Evolutionary conservation across 2,113 vertebrate genomes (phyloP).

Genomic region (Falco punctatus): DNA sequence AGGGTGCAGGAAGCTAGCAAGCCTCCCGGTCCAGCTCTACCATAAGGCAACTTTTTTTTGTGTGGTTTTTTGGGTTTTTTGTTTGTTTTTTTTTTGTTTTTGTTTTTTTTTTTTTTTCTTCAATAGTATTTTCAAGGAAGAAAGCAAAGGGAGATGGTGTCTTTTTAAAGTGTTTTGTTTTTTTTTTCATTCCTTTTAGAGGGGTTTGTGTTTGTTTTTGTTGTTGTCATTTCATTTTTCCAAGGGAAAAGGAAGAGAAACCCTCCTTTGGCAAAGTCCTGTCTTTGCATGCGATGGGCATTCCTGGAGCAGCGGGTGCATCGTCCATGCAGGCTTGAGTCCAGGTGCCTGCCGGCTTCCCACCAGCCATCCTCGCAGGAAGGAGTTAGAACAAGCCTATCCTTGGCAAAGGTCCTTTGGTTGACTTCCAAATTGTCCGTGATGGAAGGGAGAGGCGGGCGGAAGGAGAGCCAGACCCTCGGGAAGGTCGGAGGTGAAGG

Average conservation of each 20-base stretch:
- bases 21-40: constrained; percentile 71
- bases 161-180: constrained; percentile 25
- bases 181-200: constrained; percentile 13
- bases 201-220: not conserved
- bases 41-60: constrained; percentile 81
- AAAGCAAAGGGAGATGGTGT: constrained; percentile 75
- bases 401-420: constrained; percentile 79
- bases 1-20: not conserved
- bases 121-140: constrained; percentile 79
- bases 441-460: constrained; percentile 56
- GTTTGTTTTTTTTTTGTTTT: not conserved
- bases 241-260: constrained; percentile 77
- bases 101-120: constrained; percentile 2
- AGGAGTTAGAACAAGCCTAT: constrained; percentile 45
- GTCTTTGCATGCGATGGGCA: constrained; percentile 65
- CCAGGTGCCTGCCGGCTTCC: constrained; percentile 11
- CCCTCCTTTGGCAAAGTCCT: constrained; percentile 75
- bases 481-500: constrained; percentile 12
- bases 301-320: constrained; percentile 56
- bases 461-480: constrained; percentile 53
- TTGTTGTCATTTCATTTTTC: constrained; percentile 41
- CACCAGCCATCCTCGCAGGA: not conserved
- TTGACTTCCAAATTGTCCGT: constrained; percentile 76
- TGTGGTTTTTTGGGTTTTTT: not conserved
- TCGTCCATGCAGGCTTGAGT: not conserved